Evolutionary conservation across 2,113 vertebrate genomes (phyloP).

Genomic region (Aplodontia rufa): DNA sequence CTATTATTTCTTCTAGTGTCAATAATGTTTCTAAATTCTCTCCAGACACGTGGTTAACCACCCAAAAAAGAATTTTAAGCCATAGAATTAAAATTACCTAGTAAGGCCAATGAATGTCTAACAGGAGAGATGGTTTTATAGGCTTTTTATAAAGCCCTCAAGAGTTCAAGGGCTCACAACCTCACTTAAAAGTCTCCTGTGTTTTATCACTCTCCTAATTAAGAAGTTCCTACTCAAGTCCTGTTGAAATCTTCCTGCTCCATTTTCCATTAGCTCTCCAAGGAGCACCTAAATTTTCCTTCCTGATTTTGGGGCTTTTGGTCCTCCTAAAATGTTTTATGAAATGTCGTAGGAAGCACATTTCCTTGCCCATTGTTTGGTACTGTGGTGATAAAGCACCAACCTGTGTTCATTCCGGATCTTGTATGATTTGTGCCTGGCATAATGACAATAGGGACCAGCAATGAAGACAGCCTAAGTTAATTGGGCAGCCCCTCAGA

Average conservation of each 20-base stretch:
- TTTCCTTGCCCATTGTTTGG: background rate
- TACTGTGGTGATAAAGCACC: background rate
- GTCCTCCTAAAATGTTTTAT: background rate
- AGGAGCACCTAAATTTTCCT: background rate
- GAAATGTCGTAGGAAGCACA: background rate
- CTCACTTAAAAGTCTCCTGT: conserved; percentile 30
- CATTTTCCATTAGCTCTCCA: background rate
- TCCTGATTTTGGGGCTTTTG: background rate
- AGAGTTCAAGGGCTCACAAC: conserved; percentile 19
- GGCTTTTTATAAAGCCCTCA: conserved; percentile 39
- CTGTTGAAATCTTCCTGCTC: background rate
- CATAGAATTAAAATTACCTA: conserved; percentile 14
- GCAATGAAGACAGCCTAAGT: background rate
- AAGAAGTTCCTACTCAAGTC: background rate
- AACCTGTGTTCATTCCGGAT: background rate
- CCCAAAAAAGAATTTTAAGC: conserved; percentile 29
- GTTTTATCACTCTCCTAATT: conserved; percentile 48
- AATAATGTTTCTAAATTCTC: conserved; percentile 26
- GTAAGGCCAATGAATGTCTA: conserved; percentile 5
- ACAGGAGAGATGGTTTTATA: conserved; percentile 20
- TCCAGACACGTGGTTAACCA: background rate
- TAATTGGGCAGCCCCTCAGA: background rate
- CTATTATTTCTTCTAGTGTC: conserved; percentile 27
- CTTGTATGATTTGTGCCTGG: background rate
- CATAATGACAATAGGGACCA: background rate